These are phyloP conservation scores for Danionella cerebrum DNA, from an alignment of 2,113 vertebrate species.

Conservation along the genomic window DNA sequence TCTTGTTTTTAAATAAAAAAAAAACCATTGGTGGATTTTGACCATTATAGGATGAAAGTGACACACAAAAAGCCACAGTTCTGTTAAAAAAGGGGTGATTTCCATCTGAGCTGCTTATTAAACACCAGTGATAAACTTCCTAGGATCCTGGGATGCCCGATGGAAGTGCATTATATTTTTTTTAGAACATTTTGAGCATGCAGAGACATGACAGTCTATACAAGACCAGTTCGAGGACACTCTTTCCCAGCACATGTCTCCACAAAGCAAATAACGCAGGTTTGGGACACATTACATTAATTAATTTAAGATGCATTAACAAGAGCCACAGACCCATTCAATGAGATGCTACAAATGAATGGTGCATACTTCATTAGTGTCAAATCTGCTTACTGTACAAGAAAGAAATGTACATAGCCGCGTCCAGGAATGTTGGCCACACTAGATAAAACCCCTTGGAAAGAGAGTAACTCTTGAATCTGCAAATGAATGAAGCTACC, in stretches of 20 bases:
- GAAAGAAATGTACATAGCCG: neutral
- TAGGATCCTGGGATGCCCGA: no score
- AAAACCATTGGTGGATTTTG: no score
- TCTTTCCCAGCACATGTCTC: neutral
- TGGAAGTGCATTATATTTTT: neutral
- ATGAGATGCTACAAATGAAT: conserved; percentile 16
- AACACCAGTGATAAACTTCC: no score
- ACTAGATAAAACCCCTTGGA: neutral
- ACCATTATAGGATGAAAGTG: no score
- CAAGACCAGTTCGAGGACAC: neutral
- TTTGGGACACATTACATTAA: conserved; percentile 17
- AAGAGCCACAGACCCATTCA: conserved; percentile 8
- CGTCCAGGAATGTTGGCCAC: neutral
- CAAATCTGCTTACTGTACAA: neutral
- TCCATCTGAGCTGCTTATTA: no score
- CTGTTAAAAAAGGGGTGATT: no score
- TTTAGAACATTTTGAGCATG: neutral
- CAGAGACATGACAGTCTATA: neutral
- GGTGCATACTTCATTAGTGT: conserved; percentile 4
- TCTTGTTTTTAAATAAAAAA: no score
- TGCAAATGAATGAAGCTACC: neutral
- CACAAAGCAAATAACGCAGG: conserved; percentile 7
- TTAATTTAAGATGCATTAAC: conserved; percentile 9
- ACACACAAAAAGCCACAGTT: no score
- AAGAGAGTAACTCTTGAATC: neutral